Percentiles rank a stretch among this genome's conserved stretches.
phyloP scores from a whole-genome alignment of 2,888 invertebrate species.

The Leptopilina syphax region DNA sequence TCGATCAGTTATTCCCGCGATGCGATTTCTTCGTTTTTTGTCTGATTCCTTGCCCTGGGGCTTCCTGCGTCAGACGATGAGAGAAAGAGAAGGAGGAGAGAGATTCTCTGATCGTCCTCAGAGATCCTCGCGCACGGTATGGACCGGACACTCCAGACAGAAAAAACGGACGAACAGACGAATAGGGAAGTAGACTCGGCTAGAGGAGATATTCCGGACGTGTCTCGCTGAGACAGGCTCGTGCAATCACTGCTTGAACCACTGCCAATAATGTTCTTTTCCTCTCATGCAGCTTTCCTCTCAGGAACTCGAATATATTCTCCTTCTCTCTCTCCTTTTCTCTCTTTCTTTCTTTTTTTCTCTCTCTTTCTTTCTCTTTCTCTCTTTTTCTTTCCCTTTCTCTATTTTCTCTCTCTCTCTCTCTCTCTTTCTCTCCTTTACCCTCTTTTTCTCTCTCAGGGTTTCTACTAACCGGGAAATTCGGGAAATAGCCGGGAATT shows the following conservation, averaged over 20 bases:
- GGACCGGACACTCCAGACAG: slow-evolving; percentile 24
- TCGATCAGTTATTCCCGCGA: slow-evolving; percentile 12
- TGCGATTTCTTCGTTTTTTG: slow-evolving; percentile 9
- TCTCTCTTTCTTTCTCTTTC: too few relatives aligned
- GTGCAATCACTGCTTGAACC: slow-evolving; percentile 74
- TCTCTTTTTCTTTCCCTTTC: background rate
- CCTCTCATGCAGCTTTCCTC: slow-evolving; percentile 46
- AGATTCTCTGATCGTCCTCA: slow-evolving; percentile 10
- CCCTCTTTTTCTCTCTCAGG: too few relatives aligned
- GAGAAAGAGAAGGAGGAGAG: too few relatives aligned
- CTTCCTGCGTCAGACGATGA: slow-evolving; percentile 12
- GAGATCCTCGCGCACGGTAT: slow-evolving; percentile 12
- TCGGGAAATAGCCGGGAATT: too few relatives aligned
- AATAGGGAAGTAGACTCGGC: slow-evolving; percentile 56
- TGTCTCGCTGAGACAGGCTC: slow-evolving; percentile 71
- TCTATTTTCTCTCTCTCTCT: too few relatives aligned
- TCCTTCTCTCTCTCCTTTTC: slow-evolving; percentile 19
- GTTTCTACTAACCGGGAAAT: too few relatives aligned
- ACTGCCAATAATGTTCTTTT: slow-evolving; percentile 67
- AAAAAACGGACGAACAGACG: slow-evolving; percentile 2
- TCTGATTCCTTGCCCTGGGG: background rate
- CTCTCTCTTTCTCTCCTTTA: too few relatives aligned
- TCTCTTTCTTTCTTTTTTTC: background rate
- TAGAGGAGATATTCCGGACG: slow-evolving; percentile 68
- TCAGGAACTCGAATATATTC: slow-evolving; percentile 44